Conservation (phyloP, 2,113 vertebrate genomes). For the Xyrauchen texanus region DNA sequence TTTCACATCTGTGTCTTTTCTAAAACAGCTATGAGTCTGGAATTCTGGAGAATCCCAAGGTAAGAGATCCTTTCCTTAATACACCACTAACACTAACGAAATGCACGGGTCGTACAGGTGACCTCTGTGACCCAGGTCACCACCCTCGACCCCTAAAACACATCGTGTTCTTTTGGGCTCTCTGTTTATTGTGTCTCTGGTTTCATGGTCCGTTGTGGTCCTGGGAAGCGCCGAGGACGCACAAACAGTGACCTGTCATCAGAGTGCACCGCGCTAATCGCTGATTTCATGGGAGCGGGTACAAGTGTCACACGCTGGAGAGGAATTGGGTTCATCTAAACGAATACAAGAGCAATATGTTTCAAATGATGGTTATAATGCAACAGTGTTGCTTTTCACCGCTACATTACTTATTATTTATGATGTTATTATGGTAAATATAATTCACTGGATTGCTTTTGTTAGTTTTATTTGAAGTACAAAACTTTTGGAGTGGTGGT, state of each 20-base stretch:
- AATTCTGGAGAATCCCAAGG: constrained; percentile 96
- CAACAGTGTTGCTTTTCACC: background rate
- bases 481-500: too few relatives aligned
- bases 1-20: constrained; percentile 28
- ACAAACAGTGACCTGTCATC: constrained; percentile 80
- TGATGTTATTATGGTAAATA: too few relatives aligned
- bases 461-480: too few relatives aligned
- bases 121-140: background rate
- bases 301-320: constrained; percentile 12
- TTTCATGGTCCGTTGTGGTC: constrained; percentile 60
- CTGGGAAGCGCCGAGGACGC: constrained; percentile 72
- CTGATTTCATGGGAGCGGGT: constrained; percentile 80
- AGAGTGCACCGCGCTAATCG: constrained; percentile 76
- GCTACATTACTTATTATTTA: too few relatives aligned
- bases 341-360: too few relatives aligned
- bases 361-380: background rate
- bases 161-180: background rate
- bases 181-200: constrained; percentile 50
- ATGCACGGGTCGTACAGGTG: background rate
- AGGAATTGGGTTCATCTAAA: constrained; percentile 8
- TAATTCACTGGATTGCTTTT: too few relatives aligned
- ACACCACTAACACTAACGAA: background rate
- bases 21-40: constrained; percentile 89
- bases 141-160: background rate
- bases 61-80: constrained; percentile 61